phyloP scores from a whole-genome alignment of 2,113 vertebrate genomes.

The Ramphastos sulfuratus region DNA sequence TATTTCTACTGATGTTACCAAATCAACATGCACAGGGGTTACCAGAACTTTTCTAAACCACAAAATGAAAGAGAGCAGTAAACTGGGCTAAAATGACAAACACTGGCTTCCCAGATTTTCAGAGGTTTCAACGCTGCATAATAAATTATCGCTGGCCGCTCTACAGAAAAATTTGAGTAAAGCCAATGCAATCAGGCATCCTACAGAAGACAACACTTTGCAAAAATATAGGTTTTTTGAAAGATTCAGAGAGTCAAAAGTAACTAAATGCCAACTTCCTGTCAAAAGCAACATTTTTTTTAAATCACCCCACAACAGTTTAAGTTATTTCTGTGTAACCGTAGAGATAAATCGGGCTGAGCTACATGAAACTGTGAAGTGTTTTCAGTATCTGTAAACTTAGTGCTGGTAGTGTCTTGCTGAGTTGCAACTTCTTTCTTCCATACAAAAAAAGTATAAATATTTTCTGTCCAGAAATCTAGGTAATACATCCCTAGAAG shows the following conservation, averaged over 20 bases:
- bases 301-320: conserved; percentile 20
- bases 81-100: conserved; percentile 38
- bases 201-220: conserved; percentile 55
- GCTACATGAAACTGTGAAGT: conserved; percentile 73
- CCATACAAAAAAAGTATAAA: conserved; percentile 95
- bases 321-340: conserved; percentile 44
- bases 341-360: conserved; percentile 50
- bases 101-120: conserved; percentile 53
- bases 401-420: conserved; percentile 90
- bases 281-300: conserved; percentile 40
- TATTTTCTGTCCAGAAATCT: conserved; percentile 82
- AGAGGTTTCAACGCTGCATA: conserved; percentile 70
- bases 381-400: conserved; percentile 84
- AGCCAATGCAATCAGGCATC: conserved; percentile 63
- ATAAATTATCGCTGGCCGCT: conserved; percentile 65
- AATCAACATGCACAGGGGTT: conserved; percentile 4
- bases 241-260: conserved; percentile 63
- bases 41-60: conserved; percentile 23
- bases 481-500: conserved; percentile 59
- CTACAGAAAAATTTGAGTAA: conserved; percentile 64
- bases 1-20: background rate
- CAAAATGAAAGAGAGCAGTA: conserved; percentile 30
- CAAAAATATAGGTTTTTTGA: conserved; percentile 61
- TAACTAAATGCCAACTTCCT: conserved; percentile 58
- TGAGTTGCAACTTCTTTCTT: conserved; percentile 80